A percentile compares a stretch with the other conserved stretches of the same genome.
Conservation (phyloP, 2,888 invertebrate genomes). For the Dimorphilus gyrociliatus region DNA sequence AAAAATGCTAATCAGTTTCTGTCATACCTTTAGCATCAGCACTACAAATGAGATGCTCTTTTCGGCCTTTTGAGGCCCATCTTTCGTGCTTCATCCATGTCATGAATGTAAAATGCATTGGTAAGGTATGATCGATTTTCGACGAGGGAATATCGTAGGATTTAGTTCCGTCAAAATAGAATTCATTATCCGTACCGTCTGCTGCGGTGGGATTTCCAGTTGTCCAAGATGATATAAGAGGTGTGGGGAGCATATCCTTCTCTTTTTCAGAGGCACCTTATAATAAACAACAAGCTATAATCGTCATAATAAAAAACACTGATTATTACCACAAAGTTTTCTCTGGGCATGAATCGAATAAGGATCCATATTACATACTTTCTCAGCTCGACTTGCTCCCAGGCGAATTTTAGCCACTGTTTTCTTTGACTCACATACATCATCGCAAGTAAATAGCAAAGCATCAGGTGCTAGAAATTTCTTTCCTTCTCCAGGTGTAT, state of each 20-base stretch:
- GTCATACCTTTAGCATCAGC: constrained; percentile 86
- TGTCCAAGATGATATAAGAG: constrained; percentile 63
- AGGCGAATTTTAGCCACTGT: constrained; percentile 46
- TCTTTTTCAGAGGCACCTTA: constrained; percentile 59
- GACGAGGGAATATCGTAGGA: constrained; percentile 47
- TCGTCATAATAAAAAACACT: too few relatives aligned
- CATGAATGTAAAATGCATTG: constrained; percentile 68
- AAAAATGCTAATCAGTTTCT: too few relatives aligned
- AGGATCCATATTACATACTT: constrained; percentile 88
- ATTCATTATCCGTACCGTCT: constrained; percentile 66
- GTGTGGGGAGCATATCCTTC: constrained; percentile 67
- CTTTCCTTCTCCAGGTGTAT: constrained; percentile 63
- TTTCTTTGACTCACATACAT: constrained; percentile 38
- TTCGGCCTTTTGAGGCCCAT: constrained; percentile 43
- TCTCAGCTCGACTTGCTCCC: constrained; percentile 70
- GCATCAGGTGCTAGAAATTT: constrained; percentile 65
- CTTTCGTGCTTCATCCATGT: constrained; percentile 88
- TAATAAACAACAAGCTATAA: too few relatives aligned
- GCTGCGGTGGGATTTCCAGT: constrained; percentile 62
- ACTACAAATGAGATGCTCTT: constrained; percentile 89
- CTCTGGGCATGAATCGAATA: constrained; percentile 68
- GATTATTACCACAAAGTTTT: constrained; percentile 57
- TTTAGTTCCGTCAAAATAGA: constrained; percentile 84
- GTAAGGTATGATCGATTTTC: constrained; percentile 53
- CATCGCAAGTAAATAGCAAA: constrained; percentile 34